phyloP scores from a whole-genome alignment of 2,797 vertebrate species.

The Enteromius paludinosus region DNA sequence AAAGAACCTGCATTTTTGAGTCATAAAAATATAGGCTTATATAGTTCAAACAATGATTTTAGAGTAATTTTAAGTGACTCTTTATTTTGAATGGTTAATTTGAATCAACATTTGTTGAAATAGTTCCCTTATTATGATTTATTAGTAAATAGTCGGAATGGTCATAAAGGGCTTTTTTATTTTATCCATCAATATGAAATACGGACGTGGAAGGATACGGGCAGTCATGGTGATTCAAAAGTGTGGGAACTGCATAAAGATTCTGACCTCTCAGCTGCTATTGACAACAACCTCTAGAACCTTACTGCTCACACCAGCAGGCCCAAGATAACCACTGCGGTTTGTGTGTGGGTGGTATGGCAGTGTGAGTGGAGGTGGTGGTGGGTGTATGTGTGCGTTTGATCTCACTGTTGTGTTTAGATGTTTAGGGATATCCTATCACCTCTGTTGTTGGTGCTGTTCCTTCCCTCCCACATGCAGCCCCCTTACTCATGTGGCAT shows the following conservation, averaged over 20 bases:
- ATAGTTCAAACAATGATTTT: neutral
- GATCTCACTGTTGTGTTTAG: slow-evolving; percentile 83
- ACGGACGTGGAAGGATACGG: neutral
- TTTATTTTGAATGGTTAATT: neutral
- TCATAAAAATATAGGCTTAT: neutral
- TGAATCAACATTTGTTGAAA: neutral
- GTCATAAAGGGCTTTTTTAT: neutral
- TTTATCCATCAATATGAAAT: neutral
- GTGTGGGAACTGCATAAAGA: slow-evolving; percentile 26
- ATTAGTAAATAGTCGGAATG: neutral
- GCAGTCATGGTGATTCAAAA: neutral
- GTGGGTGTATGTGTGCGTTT: slow-evolving; percentile 66
- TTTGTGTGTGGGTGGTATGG: slow-evolving; percentile 79
- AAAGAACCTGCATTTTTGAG: neutral
- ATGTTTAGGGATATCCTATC: slow-evolving; percentile 85
- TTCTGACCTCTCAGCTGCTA: slow-evolving; percentile 52
- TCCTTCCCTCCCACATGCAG: slow-evolving; percentile 62
- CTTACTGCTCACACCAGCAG: slow-evolving; percentile 71
- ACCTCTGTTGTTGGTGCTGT: slow-evolving; percentile 79
- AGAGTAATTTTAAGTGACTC: neutral
- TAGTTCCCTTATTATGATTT: neutral
- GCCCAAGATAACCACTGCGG: slow-evolving; percentile 78
- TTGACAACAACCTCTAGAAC: slow-evolving; percentile 48
- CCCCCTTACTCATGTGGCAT: slow-evolving; percentile 53
- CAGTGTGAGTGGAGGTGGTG: slow-evolving; percentile 52